phyloP scores from a whole-genome alignment of 2,797 vertebrate species.

The Chaenodraco wilsoni region DNA sequence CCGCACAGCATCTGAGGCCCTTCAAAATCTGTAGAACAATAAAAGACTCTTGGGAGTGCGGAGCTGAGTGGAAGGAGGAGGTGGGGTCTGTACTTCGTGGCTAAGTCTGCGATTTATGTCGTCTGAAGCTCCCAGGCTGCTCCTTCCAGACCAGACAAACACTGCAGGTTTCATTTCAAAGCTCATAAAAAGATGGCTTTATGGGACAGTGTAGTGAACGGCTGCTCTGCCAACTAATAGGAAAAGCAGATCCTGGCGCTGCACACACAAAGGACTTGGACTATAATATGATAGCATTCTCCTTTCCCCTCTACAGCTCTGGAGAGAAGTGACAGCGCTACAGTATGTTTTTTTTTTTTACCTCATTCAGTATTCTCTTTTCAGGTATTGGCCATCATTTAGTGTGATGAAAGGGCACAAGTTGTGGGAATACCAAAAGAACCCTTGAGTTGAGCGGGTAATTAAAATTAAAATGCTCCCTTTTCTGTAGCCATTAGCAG shows the following conservation, averaged over 20 bases:
- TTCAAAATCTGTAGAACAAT: constrained; percentile 77
- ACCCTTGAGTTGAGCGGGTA: constrained; percentile 78
- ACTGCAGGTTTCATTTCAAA: constrained; percentile 79
- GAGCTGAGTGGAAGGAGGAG: constrained; percentile 55
- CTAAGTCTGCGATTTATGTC: constrained; percentile 79
- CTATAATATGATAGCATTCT: constrained; percentile 35
- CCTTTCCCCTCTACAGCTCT: constrained; percentile 20
- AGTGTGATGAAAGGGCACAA: constrained; percentile 66
- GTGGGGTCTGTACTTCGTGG: constrained; percentile 55
- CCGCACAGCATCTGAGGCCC: constrained; percentile 67
- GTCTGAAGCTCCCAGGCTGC: constrained; percentile 69
- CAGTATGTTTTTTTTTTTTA: constrained; percentile 10
- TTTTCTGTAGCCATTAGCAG: constrained; percentile 82
- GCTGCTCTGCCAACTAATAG: constrained; percentile 67
- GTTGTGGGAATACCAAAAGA: constrained; percentile 70
- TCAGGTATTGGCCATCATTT: constrained; percentile 72
- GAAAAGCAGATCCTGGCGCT: constrained; percentile 54
- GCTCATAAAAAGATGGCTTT: constrained; percentile 75
- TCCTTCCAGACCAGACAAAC: constrained; percentile 76
- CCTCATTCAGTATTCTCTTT: constrained; percentile 60
- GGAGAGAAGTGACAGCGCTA: constrained; percentile 21
- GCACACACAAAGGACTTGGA: constrained; percentile 63
- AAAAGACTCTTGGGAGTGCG: constrained; percentile 61
- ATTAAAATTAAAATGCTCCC: constrained; percentile 85
- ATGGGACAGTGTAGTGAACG: constrained; percentile 68